Evolutionary conservation across 2,113 vertebrate species (phyloP).

Genomic region (Cisticola juncidis): DNA sequence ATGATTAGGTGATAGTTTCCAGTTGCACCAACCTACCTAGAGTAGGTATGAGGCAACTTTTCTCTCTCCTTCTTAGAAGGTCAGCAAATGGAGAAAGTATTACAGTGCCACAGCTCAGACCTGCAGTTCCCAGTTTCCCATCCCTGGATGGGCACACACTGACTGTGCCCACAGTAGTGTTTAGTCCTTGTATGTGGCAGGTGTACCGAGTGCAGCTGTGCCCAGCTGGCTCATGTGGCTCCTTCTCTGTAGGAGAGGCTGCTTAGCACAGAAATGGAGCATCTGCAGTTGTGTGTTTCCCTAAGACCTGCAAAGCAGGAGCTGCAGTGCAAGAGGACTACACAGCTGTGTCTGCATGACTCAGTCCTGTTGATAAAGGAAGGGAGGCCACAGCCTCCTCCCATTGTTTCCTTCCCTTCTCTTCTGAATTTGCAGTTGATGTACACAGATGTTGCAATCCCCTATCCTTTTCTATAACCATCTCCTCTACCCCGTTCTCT

Average conservation of each 20-base stretch:
- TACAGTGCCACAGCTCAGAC: not conserved
- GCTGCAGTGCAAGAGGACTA: not conserved
- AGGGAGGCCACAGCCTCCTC: not conserved
- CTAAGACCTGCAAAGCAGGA: not conserved
- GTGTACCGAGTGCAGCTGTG: accelerated
- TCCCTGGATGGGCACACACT: not conserved
- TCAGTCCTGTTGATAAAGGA: not conserved
- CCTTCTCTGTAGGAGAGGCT: not conserved
- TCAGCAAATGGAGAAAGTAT: not conserved
- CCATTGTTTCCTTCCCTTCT: not conserved
- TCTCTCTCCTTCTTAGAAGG: not conserved
- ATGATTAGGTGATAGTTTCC: not conserved
- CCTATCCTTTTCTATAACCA: not conserved
- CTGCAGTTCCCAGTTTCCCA: not conserved
- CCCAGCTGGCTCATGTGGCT: not conserved
- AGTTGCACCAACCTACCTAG: not conserved
- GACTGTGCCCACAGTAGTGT: not conserved
- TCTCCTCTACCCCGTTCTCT: not conserved
- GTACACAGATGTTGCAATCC: not conserved
- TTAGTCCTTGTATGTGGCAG: accelerated
- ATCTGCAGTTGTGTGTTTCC: not conserved
- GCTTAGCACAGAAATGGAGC: not conserved
- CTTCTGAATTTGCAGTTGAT: not conserved
- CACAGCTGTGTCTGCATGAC: not conserved
- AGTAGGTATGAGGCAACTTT: not conserved